Evolutionary conservation across 2,888 invertebrate species (phyloP).

Genomic region (Piscicola geometra): DNA sequence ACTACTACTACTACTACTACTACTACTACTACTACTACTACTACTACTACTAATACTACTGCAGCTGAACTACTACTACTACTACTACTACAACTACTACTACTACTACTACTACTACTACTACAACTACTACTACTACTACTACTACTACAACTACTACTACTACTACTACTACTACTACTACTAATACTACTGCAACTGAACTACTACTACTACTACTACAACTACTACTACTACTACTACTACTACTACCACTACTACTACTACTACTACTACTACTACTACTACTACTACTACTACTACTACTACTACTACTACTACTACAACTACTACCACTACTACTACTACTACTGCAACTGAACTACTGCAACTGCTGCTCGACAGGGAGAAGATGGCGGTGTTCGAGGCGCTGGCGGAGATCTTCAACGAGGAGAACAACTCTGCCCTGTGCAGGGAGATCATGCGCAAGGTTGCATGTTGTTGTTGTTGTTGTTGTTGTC

Average conservation of each 20-base stretch:
- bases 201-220: neutral
- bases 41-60: too few species aligned
- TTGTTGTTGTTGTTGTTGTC: neutral
- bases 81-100: too few species aligned
- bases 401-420: constrained; percentile 92
- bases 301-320: neutral
- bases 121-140: too few species aligned
- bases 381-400: constrained; percentile 67
- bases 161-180: neutral
- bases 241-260: too few species aligned
- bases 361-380: constrained; percentile 33
- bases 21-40: neutral
- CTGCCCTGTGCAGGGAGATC: constrained; percentile 70
- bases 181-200: neutral
- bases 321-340: too few species aligned
- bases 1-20: too few species aligned
- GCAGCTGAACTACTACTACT: neutral
- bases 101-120: neutral
- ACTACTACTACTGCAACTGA: neutral
- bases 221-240: neutral
- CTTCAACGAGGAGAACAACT: constrained; percentile 95
- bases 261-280: too few species aligned
- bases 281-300: too few species aligned
- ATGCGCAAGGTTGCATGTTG: constrained; percentile 35
- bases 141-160: neutral